Evolutionary conservation across 2,888 invertebrate species (phyloP).

Genomic region (Sesamia inferens): DNA sequence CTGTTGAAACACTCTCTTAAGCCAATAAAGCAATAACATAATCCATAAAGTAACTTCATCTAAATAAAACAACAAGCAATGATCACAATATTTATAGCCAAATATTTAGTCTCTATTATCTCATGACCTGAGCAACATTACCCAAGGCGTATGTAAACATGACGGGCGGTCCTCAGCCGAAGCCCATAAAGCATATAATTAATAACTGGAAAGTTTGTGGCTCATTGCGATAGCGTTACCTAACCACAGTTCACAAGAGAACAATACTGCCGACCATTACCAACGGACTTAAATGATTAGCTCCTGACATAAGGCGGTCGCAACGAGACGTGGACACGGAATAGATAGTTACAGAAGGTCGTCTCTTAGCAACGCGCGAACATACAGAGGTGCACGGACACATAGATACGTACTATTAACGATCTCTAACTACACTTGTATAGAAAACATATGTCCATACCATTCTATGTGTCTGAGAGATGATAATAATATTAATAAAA

Average conservation of each 20-base stretch:
- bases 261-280: slow-evolving; percentile 77
- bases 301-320: slow-evolving; percentile 85
- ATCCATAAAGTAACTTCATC: slow-evolving; percentile 12
- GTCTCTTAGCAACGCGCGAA: neutral
- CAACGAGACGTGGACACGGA: slow-evolving; percentile 58
- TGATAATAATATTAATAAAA: neutral
- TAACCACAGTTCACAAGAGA: slow-evolving; percentile 67
- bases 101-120: slow-evolving; percentile 62
- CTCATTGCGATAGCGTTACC: slow-evolving; percentile 66
- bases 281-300: slow-evolving; percentile 80
- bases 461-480: neutral
- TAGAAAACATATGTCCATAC: neutral
- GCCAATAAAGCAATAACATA: slow-evolving; percentile 5
- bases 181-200: slow-evolving; percentile 82
- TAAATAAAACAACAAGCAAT: slow-evolving; percentile 35
- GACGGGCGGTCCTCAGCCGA: slow-evolving; percentile 67
- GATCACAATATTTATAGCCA: slow-evolving; percentile 32
- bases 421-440: neutral
- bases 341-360: slow-evolving; percentile 22
- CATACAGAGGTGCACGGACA: too few relatives aligned
- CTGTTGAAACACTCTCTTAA: neutral
- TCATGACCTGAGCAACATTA: slow-evolving; percentile 70
- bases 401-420: neutral
- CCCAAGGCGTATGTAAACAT: slow-evolving; percentile 74
- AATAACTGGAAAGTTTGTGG: slow-evolving; percentile 81